Conservation (phyloP, 2,888 invertebrate genomes). For the Temnothorax rugatulus region DNA sequence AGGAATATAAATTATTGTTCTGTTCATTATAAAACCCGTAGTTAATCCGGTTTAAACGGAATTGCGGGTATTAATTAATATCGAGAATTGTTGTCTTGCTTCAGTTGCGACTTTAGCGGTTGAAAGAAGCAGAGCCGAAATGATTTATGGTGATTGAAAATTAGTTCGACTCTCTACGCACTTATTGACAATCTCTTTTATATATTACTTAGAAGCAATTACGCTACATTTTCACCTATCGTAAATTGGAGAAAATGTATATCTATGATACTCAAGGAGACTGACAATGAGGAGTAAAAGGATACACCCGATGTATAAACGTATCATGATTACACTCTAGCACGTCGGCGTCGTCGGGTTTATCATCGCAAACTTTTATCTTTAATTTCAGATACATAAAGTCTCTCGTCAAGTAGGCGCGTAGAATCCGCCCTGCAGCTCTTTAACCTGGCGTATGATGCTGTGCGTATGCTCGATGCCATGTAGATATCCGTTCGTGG, state of each 20-base stretch:
- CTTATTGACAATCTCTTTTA: constrained; percentile 11
- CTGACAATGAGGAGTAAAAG: too few species aligned
- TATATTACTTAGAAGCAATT: neutral
- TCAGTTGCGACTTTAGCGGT: neutral
- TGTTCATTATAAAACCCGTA: constrained; percentile 31
- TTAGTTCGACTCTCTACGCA: neutral
- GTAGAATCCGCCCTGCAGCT: constrained; percentile 38
- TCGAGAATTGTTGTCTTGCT: constrained; percentile 3
- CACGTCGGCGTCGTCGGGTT: constrained; percentile 16
- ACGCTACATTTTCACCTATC: neutral
- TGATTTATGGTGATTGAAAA: constrained; percentile 17
- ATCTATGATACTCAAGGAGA: neutral
- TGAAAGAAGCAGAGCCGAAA: neutral
- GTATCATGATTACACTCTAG: constrained; percentile 8
- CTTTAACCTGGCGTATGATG: constrained; percentile 14
- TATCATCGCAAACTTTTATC: constrained; percentile 13
- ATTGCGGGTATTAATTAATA: constrained; percentile 37
- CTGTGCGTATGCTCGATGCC: constrained; percentile 7
- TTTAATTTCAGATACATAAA: constrained; percentile 20
- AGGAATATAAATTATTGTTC: constrained; percentile 58
- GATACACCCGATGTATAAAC: neutral
- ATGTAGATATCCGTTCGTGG: constrained; percentile 35
- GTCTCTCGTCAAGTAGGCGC: constrained; percentile 15
- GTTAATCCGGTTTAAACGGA: constrained; percentile 41
- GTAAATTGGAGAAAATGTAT: neutral